Evolutionary conservation across 2,888 invertebrate genomes (phyloP).

Genomic region (Exocentrus adspersus): DNA sequence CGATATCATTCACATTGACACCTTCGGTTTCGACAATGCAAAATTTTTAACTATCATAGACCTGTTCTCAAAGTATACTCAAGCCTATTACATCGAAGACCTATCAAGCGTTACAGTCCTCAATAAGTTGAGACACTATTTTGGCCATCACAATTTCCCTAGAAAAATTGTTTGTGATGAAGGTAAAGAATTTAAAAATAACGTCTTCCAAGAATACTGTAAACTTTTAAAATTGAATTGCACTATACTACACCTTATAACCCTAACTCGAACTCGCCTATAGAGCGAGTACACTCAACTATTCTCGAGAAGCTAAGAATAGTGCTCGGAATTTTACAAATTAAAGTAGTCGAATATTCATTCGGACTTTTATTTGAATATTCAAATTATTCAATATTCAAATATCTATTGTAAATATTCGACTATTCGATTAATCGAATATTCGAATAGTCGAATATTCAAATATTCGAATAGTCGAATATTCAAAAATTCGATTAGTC

Average conservation of each 20-base stretch:
- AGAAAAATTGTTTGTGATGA: slow-evolving; percentile 17
- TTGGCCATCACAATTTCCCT: slow-evolving; percentile 24
- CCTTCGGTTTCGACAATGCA: slow-evolving; percentile 11
- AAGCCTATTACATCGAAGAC: slow-evolving; percentile 25
- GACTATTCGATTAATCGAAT: too few relatives aligned
- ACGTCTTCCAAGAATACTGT: not conserved
- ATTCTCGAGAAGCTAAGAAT: slow-evolving; percentile 29
- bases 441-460: too few relatives aligned
- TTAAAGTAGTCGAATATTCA: too few relatives aligned
- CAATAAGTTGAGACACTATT: slow-evolving; percentile 30
- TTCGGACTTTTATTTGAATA: too few relatives aligned
- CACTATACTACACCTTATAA: slow-evolving; percentile 10
- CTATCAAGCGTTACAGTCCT: slow-evolving; percentile 27
- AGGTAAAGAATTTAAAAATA: slow-evolving; percentile 7
- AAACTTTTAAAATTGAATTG: not conserved
- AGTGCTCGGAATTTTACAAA: too few relatives aligned
- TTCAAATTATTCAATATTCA: too few relatives aligned
- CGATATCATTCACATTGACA: slow-evolving; percentile 20
- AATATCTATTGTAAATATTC: too few relatives aligned
- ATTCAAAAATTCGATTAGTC: too few relatives aligned
- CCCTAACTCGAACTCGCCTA: not conserved
- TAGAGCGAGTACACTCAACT: slow-evolving; percentile 27
- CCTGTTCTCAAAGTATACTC: slow-evolving; percentile 25
- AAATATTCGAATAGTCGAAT: too few relatives aligned
- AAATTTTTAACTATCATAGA: slow-evolving; percentile 25